phyloP scores from a whole-genome alignment of 2,797 vertebrate genomes.

The Pogoniulus pusillus region DNA sequence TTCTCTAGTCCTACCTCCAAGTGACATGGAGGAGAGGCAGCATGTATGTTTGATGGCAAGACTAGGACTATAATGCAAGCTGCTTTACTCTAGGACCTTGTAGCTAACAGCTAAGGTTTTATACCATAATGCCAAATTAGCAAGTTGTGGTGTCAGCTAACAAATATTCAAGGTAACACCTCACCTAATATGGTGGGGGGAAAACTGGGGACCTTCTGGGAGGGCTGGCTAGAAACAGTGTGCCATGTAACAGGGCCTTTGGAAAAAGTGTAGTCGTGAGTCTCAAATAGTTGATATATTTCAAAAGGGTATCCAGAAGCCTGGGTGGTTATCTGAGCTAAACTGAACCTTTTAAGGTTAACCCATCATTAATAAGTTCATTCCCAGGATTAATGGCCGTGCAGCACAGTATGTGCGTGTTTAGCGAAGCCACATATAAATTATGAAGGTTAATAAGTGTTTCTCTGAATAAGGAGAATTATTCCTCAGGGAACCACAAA shows the following conservation, averaged over 20 bases:
- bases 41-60: neutral
- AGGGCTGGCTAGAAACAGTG: neutral
- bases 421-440: slow-evolving; percentile 67
- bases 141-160: neutral
- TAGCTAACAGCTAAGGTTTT: neutral
- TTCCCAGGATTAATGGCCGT: slow-evolving; percentile 58
- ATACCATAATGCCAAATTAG: neutral
- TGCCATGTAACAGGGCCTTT: neutral
- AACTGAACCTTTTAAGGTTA: slow-evolving; percentile 46
- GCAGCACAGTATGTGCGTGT: slow-evolving; percentile 47
- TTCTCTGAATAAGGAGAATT: slow-evolving; percentile 65
- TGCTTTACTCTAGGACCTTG: neutral
- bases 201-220: neutral
- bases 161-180: neutral
- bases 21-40: neutral
- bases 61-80: neutral
- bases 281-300: slow-evolving; percentile 1
- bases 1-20: neutral
- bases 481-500: slow-evolving; percentile 55
- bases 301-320: slow-evolving; percentile 40
- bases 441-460: slow-evolving; percentile 64
- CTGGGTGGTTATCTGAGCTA: slow-evolving; percentile 62
- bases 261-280: neutral
- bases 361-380: slow-evolving; percentile 63
- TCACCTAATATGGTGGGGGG: neutral